Evolutionary conservation across 2,113 vertebrate species (phyloP), one percentile per base, ranked within the genome.

Genomic region (Cyprinus carpio): DNA sequence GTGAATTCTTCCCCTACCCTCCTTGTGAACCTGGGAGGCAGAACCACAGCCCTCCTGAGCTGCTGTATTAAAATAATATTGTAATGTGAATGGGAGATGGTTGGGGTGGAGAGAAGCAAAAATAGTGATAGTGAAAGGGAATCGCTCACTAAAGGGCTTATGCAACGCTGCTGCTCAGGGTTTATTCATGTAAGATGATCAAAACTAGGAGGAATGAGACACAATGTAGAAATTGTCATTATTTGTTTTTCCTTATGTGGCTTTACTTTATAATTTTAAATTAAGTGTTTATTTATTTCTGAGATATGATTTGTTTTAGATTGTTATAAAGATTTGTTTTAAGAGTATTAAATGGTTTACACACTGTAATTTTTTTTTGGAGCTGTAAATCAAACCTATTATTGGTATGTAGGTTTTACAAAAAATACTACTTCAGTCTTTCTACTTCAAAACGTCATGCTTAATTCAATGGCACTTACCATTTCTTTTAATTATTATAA

Each of bases 21-120:
- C 29, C 67, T 72, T 37, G 67, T 83, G 65, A 83, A 83, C 81
- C 49, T 83, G 34, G 43, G 49, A 75, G 37, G 84, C 34, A 82
- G 37, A 29, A 34, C 51, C 56, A 76, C 2, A 3, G 65, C 67
- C 49, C 46, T 46, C 54, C 6, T 74, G 27, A 86, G 40, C 64
- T 85, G 69, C 34, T 64, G 16, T 49, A 64, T 81, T 86, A 51
- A 54, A 75, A 82, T 62, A 2, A 64, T 49, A 82, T 58, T 83
- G 31, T 83, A 72, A 83, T 81, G 80, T 31, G 80, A 69, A 81
- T 29, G 43, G 40, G 23, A 34, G 77, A 80, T 43, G n/a, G 9
- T 4, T 10, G 25, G 27, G 62, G 25, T 54, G 31, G 46, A 58
- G 81, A 51, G 23, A 56, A 72, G 49, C 29, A 23, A 15, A 72